Evolutionary conservation across 2,797 vertebrate genomes (phyloP), one percentile per base, ranked within the genome.

Genomic region (Sebastes variabilis): DNA sequence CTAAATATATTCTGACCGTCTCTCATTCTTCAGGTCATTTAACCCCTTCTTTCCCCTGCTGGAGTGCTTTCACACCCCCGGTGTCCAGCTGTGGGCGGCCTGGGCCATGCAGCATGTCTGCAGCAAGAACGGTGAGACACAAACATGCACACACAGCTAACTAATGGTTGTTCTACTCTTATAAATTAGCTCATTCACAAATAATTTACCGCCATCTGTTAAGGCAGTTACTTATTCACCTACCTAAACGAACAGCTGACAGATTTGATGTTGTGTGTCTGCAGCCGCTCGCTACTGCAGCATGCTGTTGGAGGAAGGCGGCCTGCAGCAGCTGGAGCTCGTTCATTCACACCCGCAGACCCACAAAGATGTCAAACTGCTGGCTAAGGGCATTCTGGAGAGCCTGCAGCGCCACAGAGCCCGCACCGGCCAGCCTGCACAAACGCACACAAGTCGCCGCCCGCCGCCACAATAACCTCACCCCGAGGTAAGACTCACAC

Each of bases 61-160:
- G 95, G 97, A 97, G 91, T 99, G 99, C 88, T 99, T 98, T 88
- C 96, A 97, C 89, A 99, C 99, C 58, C 98, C 99, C 0, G 99
- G 98, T 54, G 98, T 99, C 32, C 99, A 99, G 95, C 94, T 99
- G 11, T 99, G 99, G 99, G 99, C 99, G 29, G 98, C 99, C 55
- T 99, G 99, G 99, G 99, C 99, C 81, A 99, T 99, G 98, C 99
- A 99, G 36, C 99, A 99, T 0, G 99, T 99, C 83, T 99, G 99
- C 96, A 99, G 98, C 93, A 99, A 99, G 94, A 99, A 99, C 58
- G 97, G 99, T 99, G 95, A 88, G 97, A 69, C 34, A 65, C 3
- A 74, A 6, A 32, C 14, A 7, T 4, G 12, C 34, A 34, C 38
- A 49, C 2, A 42, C 54, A 20, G 20, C 42, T 46, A 78, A 9